Evolutionary conservation across 2,797 vertebrate genomes (phyloP).

Genomic region (Pogonophryne albipinna): DNA sequence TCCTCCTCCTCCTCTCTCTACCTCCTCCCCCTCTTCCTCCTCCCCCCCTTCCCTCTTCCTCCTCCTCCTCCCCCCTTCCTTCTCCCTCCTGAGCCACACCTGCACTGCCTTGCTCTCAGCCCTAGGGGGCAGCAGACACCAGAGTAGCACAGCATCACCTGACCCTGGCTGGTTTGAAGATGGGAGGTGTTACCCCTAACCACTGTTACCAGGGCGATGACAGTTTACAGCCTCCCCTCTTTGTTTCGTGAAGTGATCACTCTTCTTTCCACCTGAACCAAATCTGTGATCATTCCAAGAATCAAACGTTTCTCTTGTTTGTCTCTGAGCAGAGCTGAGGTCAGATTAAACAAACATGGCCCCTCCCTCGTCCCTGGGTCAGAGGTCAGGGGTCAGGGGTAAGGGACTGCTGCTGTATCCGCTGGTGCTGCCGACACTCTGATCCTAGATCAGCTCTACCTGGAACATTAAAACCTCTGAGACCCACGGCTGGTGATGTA

Average conservation of each 20-base stretch:
- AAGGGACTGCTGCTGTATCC: conserved; percentile 57
- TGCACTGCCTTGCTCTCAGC: conserved; percentile 82
- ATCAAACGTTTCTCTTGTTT: neutral
- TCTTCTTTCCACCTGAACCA: conserved; percentile 37
- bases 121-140: conserved; percentile 80
- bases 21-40: neutral
- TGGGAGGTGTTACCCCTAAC: conserved; percentile 49
- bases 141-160: conserved; percentile 55
- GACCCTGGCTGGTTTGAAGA: conserved; percentile 39
- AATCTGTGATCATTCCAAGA: conserved; percentile 42
- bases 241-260: conserved; percentile 24
- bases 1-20: neutral
- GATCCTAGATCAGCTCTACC: conserved; percentile 62
- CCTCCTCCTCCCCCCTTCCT: conserved; percentile 4
- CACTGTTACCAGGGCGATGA: conserved; percentile 29
- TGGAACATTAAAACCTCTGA: conserved; percentile 57
- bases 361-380: conserved; percentile 28
- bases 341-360: conserved; percentile 32
- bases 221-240: neutral
- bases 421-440: conserved; percentile 66
- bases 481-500: conserved; percentile 75
- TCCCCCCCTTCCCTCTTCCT: neutral
- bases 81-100: conserved; percentile 68
- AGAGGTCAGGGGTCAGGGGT: conserved; percentile 58
- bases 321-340: conserved; percentile 7